A percentile compares a stretch with the other conserved stretches of the same genome.
Conservation (phyloP, 2,113 vertebrate genomes). For the Paradoxurus hermaphroditus region DNA sequence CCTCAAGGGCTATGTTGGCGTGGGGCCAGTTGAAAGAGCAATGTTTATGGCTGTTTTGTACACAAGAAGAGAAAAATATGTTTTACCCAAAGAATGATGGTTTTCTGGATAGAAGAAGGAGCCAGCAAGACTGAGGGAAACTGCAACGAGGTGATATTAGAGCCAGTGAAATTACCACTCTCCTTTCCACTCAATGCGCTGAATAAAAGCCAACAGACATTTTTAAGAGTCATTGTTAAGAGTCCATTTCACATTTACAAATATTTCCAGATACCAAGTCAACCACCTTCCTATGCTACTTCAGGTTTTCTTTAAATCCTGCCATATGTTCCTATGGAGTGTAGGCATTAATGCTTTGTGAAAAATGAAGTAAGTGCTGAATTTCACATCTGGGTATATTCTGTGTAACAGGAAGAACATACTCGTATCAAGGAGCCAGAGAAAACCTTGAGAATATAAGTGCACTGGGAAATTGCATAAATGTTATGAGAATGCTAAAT, state of each 20-base stretch:
- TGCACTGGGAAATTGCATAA: not conserved
- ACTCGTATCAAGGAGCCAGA: not conserved
- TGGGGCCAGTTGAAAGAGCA: not conserved
- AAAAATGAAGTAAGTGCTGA: not conserved
- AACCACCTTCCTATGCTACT: not conserved
- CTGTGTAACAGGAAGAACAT: not conserved
- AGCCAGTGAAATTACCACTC: not conserved
- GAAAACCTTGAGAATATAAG: not conserved
- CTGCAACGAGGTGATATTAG: not conserved
- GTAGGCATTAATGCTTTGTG: not conserved
- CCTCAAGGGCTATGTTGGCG: not conserved
- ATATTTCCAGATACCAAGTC: not conserved
- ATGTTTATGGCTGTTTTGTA: not conserved
- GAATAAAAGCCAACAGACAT: not conserved
- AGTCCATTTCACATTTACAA: not conserved
- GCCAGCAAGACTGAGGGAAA: not conserved
- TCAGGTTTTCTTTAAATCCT: not conserved
- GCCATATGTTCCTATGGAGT: not conserved
- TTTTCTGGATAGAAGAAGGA: not conserved
- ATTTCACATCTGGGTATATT: not conserved
- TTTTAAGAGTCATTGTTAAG: not conserved
- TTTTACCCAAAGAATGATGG: not conserved
- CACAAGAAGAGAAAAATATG: not conserved
- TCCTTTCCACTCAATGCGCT: not conserved
- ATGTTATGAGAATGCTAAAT: not conserved